These are phyloP conservation scores for Glandiceps talaboti DNA, from an alignment of 53 echinoderm and acorn worm species.

Conservation along the genomic window DNA sequence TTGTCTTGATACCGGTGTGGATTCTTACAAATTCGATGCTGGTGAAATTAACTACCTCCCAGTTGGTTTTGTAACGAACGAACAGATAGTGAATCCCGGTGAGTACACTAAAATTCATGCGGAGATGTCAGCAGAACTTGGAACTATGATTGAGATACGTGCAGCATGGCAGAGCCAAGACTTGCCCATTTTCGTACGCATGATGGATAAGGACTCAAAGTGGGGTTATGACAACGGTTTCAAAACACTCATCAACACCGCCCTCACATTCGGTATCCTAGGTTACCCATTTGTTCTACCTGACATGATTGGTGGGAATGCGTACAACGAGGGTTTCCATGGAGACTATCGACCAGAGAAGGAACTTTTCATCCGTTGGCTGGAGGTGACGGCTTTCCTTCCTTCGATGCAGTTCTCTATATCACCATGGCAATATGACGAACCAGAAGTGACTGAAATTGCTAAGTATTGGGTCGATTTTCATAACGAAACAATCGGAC, in stretches of 20 bases:
- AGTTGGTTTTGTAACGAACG: constrained; percentile 34
- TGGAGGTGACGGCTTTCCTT: constrained; percentile 56
- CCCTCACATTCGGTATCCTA: constrained; percentile 62
- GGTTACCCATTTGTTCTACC: constrained; percentile 82
- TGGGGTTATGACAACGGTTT: constrained; percentile 88
- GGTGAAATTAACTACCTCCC: constrained; percentile 84
- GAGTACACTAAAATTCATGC: constrained; percentile 67
- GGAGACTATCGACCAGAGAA: constrained; percentile 37
- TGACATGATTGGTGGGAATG: constrained; percentile 92
- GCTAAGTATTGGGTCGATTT: constrained; percentile 67
- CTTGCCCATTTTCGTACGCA: constrained; percentile 67
- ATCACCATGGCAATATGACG: constrained; percentile 86
- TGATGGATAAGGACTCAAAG: constrained; percentile 93
- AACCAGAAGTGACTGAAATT: constrained; percentile 44
- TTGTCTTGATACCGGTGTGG: constrained; percentile 37
- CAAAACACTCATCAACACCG: constrained; percentile 71
- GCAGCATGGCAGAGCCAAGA: constrained; percentile 76
- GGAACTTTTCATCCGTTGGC: constrained; percentile 84
- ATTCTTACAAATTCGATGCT: constrained; percentile 88
- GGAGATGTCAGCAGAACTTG: constrained; percentile 59
- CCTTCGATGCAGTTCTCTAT: constrained; percentile 96
- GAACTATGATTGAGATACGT: constrained; percentile 59
- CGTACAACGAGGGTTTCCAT: constrained; percentile 69
- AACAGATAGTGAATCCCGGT: constrained; percentile 49
- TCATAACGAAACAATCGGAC: constrained; percentile 63